phyloP scores from a whole-genome alignment of 2,113 vertebrate genomes.

The Trochalopteron elliotii region DNA sequence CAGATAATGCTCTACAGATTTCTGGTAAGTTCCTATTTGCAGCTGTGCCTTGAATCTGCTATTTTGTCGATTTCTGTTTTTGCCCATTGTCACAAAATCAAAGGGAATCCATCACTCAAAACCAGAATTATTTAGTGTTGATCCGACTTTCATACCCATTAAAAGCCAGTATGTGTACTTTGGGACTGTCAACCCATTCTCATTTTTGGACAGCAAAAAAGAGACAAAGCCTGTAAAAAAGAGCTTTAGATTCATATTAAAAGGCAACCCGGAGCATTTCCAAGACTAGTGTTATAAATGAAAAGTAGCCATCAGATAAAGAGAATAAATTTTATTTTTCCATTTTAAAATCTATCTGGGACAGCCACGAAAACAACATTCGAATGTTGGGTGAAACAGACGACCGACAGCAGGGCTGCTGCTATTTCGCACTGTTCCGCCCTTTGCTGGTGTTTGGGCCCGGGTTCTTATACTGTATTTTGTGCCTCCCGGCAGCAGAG shows the following conservation, averaged over 20 bases:
- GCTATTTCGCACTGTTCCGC: too few relatives aligned
- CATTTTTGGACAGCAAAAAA: neutral
- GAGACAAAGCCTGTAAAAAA: accelerated
- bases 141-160: neutral
- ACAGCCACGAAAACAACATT: too few relatives aligned
- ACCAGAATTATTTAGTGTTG: neutral
- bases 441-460: too few relatives aligned
- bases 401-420: too few relatives aligned
- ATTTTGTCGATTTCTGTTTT: accelerated
- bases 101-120: neutral
- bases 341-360: too few relatives aligned
- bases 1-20: neutral
- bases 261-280: neutral
- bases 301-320: too few relatives aligned
- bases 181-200: neutral
- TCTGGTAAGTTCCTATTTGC: neutral
- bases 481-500: too few relatives aligned
- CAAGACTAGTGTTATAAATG: too few relatives aligned
- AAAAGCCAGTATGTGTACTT: accelerated
- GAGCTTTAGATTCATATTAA: neutral
- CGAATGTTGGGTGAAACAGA: too few relatives aligned
- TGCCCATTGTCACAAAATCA: neutral
- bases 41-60: neutral
- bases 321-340: too few relatives aligned
- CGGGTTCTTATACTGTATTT: too few relatives aligned